A percentile compares a stretch with the other conserved stretches of the same genome.
Conservation (phyloP, 1,140 invertebrate genomes). For the Lanistes nyassanus region DNA sequence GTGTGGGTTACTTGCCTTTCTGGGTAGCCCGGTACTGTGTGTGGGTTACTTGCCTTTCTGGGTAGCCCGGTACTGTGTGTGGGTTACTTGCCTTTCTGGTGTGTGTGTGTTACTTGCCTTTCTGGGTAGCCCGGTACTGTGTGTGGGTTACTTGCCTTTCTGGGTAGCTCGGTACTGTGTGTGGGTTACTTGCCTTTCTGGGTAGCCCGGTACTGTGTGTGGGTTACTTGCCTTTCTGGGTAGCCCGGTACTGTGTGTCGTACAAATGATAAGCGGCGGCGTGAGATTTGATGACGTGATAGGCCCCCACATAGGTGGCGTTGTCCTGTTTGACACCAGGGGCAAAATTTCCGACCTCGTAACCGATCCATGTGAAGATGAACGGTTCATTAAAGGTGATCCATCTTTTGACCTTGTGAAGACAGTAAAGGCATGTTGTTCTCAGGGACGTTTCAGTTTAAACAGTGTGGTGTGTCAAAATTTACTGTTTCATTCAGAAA, state of each 20-base stretch:
- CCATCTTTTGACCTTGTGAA: constrained; percentile 63
- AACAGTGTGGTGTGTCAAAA: background rate
- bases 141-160: too few relatives aligned
- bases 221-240: constrained; percentile 47
- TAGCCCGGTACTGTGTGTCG: constrained; percentile 38
- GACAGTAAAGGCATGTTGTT: background rate
- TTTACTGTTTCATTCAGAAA: too few relatives aligned
- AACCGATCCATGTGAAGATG: constrained; percentile 46
- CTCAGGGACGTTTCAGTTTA: too few relatives aligned
- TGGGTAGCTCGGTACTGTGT: too few relatives aligned
- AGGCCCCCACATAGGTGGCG: constrained; percentile 41
- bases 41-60: too few relatives aligned
- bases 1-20: too few relatives aligned
- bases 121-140: too few relatives aligned
- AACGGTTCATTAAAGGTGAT: constrained; percentile 67
- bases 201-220: constrained; percentile 34
- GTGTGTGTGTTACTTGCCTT: too few relatives aligned
- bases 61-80: too few relatives aligned
- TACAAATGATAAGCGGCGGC: constrained; percentile 47
- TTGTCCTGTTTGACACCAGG: constrained; percentile 39
- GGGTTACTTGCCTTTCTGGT: too few relatives aligned
- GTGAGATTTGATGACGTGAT: constrained; percentile 59
- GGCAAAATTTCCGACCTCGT: constrained; percentile 47
- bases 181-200: constrained; percentile 47
- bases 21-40: too few relatives aligned